Conservation (phyloP, 2,888 invertebrate genomes). For the Polyommatus icarus region DNA sequence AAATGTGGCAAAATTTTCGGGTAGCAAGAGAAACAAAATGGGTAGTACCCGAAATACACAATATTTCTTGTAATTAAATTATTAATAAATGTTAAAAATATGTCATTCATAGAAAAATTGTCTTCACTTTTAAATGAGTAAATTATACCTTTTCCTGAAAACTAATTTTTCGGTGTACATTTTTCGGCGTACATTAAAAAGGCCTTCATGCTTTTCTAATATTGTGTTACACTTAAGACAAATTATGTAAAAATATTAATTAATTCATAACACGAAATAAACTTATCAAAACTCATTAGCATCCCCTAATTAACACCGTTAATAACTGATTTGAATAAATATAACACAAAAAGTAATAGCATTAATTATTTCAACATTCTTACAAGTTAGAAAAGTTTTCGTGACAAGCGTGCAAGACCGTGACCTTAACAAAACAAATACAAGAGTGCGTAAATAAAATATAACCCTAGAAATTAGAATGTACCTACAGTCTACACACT, state of each 20-base stretch:
- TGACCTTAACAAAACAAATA: neutral
- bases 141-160: too few species aligned
- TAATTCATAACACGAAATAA: neutral
- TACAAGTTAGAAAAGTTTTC: neutral
- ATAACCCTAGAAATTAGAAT: neutral
- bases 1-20: too few species aligned
- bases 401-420: conserved; percentile 1
- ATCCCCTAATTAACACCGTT: neutral
- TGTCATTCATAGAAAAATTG: too few species aligned
- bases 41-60: too few species aligned
- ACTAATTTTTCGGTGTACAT: too few species aligned
- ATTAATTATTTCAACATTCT: conserved; percentile 13
- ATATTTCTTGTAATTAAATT: too few species aligned
- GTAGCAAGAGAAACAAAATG: too few species aligned
- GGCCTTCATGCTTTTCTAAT: too few species aligned
- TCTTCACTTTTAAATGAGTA: too few species aligned
- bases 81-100: too few species aligned
- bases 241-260: neutral
- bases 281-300: neutral
- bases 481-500: neutral
- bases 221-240: too few species aligned
- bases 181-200: too few species aligned
- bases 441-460: neutral
- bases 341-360: neutral
- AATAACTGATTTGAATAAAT: neutral